Evolutionary conservation across 2,888 invertebrate genomes (phyloP).

Genomic region (Cybosia mesomella): DNA sequence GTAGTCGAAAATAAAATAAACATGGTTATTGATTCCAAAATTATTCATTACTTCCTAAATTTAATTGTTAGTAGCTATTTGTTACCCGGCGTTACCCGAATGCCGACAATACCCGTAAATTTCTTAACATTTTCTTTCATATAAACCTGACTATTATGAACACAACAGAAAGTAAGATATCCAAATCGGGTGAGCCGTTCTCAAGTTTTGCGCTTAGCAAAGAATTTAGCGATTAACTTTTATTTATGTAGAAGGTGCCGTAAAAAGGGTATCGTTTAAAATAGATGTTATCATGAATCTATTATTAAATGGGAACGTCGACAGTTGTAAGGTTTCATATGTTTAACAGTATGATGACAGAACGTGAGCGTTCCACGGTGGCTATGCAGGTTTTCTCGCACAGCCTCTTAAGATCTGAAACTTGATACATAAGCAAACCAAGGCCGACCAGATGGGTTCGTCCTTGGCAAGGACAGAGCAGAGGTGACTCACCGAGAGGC

Average conservation of each 20-base stretch:
- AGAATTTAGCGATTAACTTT: not conserved
- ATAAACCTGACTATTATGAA: not conserved
- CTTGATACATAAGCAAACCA: conserved; percentile 47
- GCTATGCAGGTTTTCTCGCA: conserved; percentile 35
- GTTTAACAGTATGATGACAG: conserved; percentile 43
- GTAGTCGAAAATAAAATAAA: conserved; percentile 1
- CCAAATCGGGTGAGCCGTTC: not conserved
- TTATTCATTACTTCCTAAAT: not conserved
- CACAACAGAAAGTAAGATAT: not conserved
- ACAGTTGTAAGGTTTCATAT: conserved; percentile 60
- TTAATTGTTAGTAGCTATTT: not conserved
- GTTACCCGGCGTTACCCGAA: not conserved
- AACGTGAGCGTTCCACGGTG: conserved; percentile 36
- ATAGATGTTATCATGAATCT: conserved; percentile 12
- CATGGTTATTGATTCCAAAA: not conserved
- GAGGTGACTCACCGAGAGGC: conserved; percentile 80
- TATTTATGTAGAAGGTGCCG: not conserved
- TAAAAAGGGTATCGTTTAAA: not conserved
- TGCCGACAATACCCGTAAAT: not conserved
- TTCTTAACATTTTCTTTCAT: not conserved
- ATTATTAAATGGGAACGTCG: conserved; percentile 30
- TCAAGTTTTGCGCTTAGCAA: not conserved
- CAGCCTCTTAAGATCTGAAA: conserved; percentile 48
- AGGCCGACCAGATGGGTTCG: conserved; percentile 56
- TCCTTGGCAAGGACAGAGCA: conserved; percentile 69